These are phyloP conservation scores for Strigamia transsilvanica DNA, from an alignment of 2,888 invertebrate genomes.

Conservation along the genomic window DNA sequence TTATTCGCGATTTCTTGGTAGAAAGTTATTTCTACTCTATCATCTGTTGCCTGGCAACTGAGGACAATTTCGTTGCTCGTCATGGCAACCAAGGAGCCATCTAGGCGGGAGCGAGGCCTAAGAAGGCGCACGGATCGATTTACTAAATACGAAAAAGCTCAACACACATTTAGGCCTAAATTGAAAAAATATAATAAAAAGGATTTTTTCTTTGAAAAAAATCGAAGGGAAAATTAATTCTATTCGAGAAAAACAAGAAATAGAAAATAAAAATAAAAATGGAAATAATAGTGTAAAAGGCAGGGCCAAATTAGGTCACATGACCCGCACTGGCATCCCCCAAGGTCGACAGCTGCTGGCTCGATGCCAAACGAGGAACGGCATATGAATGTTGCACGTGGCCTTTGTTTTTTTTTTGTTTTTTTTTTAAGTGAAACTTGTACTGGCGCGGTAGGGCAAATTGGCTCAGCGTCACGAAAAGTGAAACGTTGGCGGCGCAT, in stretches of 20 bases:
- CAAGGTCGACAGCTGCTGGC: slow-evolving; percentile 52
- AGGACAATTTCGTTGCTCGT: slow-evolving; percentile 4
- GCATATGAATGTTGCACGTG: slow-evolving; percentile 24
- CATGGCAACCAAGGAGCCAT: slow-evolving; percentile 4
- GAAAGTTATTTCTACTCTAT: neutral
- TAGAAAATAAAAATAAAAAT: neutral
- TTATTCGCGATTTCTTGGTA: neutral
- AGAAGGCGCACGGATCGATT: neutral
- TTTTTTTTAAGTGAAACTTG: neutral
- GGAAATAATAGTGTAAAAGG: slow-evolving; percentile 22
- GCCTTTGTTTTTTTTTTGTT: slow-evolving; percentile 1
- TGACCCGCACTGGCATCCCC: slow-evolving; percentile 54
- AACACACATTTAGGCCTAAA: too few relatives aligned
- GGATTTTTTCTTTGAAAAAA: too few relatives aligned
- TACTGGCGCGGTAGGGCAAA: too few relatives aligned
- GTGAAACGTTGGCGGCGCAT: too few relatives aligned
- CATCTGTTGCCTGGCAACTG: slow-evolving; percentile 22
- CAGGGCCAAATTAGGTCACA: slow-evolving; percentile 54
- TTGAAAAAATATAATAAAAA: too few relatives aligned
- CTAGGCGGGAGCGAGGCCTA: neutral
- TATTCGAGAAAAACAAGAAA: neutral
- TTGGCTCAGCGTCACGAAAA: too few relatives aligned
- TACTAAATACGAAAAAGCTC: too few relatives aligned
- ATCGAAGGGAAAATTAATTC: too few relatives aligned
- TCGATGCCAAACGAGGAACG: slow-evolving; percentile 29